Conservation (phyloP, 2,888 invertebrate species). For the Odiellus spinosus region DNA sequence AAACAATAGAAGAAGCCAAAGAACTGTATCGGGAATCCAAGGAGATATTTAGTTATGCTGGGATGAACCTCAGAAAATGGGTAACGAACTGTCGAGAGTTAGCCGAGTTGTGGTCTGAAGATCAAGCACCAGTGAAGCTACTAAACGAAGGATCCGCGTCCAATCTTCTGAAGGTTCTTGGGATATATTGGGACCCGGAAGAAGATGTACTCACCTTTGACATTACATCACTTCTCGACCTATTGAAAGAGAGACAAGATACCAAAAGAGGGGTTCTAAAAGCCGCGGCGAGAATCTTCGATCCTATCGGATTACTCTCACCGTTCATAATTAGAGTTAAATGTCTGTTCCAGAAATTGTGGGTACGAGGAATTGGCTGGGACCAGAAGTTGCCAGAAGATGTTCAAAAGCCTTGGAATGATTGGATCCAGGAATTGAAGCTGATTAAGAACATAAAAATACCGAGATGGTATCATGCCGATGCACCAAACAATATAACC, state of each 20-base stretch:
- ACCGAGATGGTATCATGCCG: background rate
- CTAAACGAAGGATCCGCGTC: no score
- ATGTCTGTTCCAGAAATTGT: constrained; percentile 3
- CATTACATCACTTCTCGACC: background rate
- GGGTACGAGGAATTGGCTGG: constrained; percentile 2
- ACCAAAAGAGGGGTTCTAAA: no score
- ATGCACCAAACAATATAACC: background rate
- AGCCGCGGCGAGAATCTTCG: background rate
- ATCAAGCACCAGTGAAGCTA: no score
- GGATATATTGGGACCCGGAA: constrained; percentile 1
- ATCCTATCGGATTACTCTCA: background rate
- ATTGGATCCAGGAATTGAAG: no score
- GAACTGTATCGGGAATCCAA: background rate
- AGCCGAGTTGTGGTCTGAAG: background rate
- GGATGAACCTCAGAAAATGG: constrained; percentile 3
- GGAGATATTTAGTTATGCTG: background rate
- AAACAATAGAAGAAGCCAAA: background rate
- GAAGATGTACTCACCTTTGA: constrained; percentile 1
- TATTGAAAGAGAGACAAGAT: no score
- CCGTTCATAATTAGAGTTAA: constrained; percentile 3
- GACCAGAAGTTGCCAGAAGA: background rate
- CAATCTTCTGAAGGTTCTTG: constrained; percentile 1
- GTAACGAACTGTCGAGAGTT: constrained; percentile 1
- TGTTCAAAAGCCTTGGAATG: background rate
- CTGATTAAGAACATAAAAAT: no score